Evolutionary conservation across 2,113 vertebrate genomes (phyloP).

Genomic region (Lepisosteus osseus): DNA sequence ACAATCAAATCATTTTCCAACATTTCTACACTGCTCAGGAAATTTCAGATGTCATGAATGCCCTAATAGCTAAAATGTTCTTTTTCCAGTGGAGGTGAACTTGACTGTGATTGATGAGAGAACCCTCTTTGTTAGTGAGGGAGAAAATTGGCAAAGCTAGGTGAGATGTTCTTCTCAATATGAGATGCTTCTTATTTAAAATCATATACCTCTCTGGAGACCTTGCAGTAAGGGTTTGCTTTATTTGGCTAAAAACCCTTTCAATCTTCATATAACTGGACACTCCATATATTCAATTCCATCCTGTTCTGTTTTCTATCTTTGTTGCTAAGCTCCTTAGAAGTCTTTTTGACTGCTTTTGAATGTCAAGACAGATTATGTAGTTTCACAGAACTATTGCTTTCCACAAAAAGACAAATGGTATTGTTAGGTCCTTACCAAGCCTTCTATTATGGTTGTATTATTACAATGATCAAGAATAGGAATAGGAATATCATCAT

Average conservation of each 20-base stretch:
- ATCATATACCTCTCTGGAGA: conserved; percentile 1
- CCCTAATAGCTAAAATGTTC: conserved; percentile 9
- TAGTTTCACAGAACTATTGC: too few relatives aligned
- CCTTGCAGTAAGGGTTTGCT: not conserved
- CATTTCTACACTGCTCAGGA: not conserved
- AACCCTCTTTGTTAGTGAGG: conserved; percentile 14
- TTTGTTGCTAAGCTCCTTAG: not conserved
- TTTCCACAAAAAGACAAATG: too few relatives aligned
- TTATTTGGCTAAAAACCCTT: conserved; percentile 7
- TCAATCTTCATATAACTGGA: conserved; percentile 11
- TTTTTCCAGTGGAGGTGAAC: conserved; percentile 6
- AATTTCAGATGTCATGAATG: not conserved
- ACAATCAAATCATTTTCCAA: not conserved
- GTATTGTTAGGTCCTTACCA: too few relatives aligned
- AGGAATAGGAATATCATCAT: too few relatives aligned
- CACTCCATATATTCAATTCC: not conserved
- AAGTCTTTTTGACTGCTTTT: not conserved
- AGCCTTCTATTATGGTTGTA: too few relatives aligned
- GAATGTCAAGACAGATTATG: not conserved
- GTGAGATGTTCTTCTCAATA: conserved; percentile 7
- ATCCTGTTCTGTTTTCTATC: not conserved
- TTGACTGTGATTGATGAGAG: conserved; percentile 18
- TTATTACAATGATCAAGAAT: too few relatives aligned
- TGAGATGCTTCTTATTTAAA: conserved; percentile 14
- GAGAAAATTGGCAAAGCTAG: conserved; percentile 12